phyloP scores from a whole-genome alignment of 2,113 vertebrate genomes.

The Zosterops borbonicus region DNA sequence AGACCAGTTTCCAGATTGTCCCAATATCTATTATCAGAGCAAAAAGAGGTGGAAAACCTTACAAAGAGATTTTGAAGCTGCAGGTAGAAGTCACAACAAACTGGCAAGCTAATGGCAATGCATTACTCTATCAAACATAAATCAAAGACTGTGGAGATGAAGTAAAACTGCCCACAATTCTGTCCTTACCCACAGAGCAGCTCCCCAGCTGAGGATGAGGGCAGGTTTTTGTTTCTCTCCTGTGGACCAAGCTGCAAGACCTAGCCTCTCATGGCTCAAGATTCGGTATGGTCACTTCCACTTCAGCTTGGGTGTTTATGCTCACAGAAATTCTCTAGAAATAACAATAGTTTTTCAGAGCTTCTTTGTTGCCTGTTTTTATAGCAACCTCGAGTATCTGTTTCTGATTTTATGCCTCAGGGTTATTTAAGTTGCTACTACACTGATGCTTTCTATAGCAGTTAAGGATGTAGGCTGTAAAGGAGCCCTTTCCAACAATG shows the following conservation, averaged over 20 bases:
- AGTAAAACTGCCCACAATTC: not conserved
- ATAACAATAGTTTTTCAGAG: not conserved
- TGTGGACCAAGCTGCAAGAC: not conserved
- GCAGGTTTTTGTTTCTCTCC: not conserved
- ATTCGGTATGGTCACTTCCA: not conserved
- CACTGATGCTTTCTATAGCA: not conserved
- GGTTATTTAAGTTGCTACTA: not conserved
- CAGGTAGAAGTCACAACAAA: not conserved
- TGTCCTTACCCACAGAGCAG: not conserved
- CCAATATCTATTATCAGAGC: fast-evolving
- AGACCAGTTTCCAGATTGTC: not conserved
- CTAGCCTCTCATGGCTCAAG: fast-evolving
- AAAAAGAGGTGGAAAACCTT: not conserved
- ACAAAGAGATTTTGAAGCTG: not conserved
- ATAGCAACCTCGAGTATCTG: not conserved
- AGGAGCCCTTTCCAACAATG: not conserved
- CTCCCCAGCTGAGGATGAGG: not conserved
- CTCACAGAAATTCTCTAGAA: not conserved
- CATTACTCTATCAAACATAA: not conserved
- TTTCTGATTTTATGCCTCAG: not conserved
- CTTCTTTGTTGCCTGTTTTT: not conserved
- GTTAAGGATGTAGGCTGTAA: not conserved
- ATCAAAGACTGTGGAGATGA: not conserved
- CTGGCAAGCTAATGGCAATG: not conserved
- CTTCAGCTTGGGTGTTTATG: not conserved